Evolutionary conservation across 1,140 invertebrate species (phyloP), one percentile per base, ranked within the genome.

Genomic region (Nephila pilipes): DNA sequence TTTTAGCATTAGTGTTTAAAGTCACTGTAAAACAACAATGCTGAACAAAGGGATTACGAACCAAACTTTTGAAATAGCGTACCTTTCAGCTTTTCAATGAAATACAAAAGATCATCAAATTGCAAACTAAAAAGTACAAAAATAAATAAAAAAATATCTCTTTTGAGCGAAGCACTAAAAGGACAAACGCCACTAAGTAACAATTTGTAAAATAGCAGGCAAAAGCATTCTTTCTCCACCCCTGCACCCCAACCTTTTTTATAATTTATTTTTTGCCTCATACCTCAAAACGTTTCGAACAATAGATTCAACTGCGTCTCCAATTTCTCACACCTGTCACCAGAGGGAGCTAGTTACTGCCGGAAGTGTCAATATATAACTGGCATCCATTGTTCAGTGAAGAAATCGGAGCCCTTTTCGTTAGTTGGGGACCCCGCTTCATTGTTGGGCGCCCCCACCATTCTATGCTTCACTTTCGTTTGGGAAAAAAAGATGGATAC

Each of bases 321-420:
- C 81, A 79, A 93, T 93, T 93, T 93, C 92, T 93, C 92, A 93
- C 92, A 93, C 92, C 92, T 93, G 92, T 93, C 92, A 93, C 92
- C 85, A 93, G 92, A 93, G 83, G 92, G 92, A 93, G 92, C 92
- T 93, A 93, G 92, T 93, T 93, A 93, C 85, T 80, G 85, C 92
- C 92, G 92, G 92, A 93, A 93, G 92, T 93, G 92, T 93, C 92
- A 93, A 93, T 93, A 93, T 93, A 93, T 93, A 93, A 93, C 92
- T 93, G 85, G 85, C 85, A 65, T 87, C 92, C 69, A 93, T 93
- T 93, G 92, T 93, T 93, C 92, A 87, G 80, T 80, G 29, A 12
- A 38, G 85, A 93, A 93, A 87, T 81, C 92, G 85, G 85, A 93
- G 85, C 75, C 92, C 32, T 38, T 79, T 92, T 79, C 54, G 58